Percentiles rank a stretch among this genome's conserved stretches.
phyloP scores from a whole-genome alignment of 1,140 invertebrate species.

The Drosophila ironensis region DNA sequence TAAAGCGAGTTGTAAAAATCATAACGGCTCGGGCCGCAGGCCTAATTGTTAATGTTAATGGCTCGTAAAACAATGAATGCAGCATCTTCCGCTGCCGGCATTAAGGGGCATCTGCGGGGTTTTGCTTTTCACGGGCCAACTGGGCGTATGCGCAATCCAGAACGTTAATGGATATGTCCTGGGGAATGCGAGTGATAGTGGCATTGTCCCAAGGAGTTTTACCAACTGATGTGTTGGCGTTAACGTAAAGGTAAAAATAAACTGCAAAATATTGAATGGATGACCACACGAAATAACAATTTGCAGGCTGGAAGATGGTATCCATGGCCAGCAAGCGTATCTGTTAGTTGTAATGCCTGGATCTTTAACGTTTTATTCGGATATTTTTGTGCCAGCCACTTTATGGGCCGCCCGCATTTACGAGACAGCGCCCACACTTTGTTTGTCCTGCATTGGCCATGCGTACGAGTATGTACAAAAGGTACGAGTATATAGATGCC shows the following conservation, averaged over 20 bases:
- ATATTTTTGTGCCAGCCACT: constrained; percentile 46
- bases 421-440: constrained; percentile 47
- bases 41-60: constrained; percentile 78
- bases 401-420: constrained; percentile 54
- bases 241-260: not conserved
- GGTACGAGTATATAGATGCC: not conserved
- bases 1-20: constrained; percentile 68
- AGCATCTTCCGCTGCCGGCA: constrained; percentile 20
- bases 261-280: too few species aligned
- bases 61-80: constrained; percentile 75
- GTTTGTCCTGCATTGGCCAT: not conserved
- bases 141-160: constrained; percentile 35
- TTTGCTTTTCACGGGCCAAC: constrained; percentile 5
- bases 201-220: too few species aligned
- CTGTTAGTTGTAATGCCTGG: constrained; percentile 2
- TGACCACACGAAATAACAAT: too few species aligned
- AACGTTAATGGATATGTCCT: not conserved
- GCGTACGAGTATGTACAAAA: too few species aligned
- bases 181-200: too few species aligned
- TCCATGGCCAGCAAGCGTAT: constrained; percentile 3
- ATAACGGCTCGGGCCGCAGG: constrained; percentile 31
- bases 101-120: constrained; percentile 28
- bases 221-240: too few species aligned
- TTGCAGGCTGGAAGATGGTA: too few species aligned
- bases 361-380: constrained; percentile 42